phyloP scores from a whole-genome alignment of 23 tunicate species.

The Styela plicata region DNA sequence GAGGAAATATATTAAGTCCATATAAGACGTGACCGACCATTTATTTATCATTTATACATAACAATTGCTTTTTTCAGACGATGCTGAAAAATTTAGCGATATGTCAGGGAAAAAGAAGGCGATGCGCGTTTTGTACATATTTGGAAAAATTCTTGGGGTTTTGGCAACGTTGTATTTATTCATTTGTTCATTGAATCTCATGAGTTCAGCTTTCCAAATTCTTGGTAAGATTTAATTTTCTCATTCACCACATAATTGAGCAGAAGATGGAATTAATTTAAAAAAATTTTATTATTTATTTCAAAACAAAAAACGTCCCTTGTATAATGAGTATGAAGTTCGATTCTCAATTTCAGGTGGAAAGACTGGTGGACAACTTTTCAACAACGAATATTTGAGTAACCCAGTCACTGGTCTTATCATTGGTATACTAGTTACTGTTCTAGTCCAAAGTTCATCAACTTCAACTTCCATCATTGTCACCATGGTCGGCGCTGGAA shows the following conservation, averaged over 20 bases:
- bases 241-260: too few species aligned
- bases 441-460: slow-evolving; percentile 89
- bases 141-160: slow-evolving; percentile 26
- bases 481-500: slow-evolving; percentile 88
- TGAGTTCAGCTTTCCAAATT: slow-evolving; percentile 59
- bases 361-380: slow-evolving; percentile 63
- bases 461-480: slow-evolving; percentile 84
- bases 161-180: slow-evolving; percentile 42
- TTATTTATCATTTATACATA: too few species aligned
- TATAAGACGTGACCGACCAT: too few species aligned
- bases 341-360: slow-evolving; percentile 81
- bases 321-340: too few species aligned
- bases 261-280: too few species aligned
- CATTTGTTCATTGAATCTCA: slow-evolving; percentile 46
- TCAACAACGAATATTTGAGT: slow-evolving; percentile 40
- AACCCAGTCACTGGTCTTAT: slow-evolving; percentile 88
- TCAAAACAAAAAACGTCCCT: too few species aligned
- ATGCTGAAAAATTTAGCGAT: slow-evolving; percentile 34
- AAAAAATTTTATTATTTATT: too few species aligned
- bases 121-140: neutral
- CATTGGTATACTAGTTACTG: slow-evolving; percentile 92
- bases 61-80: slow-evolving; percentile 15
- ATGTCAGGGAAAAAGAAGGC: slow-evolving; percentile 13
- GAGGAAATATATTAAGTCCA: too few species aligned
- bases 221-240: slow-evolving; percentile 37